Evolutionary conservation across 2,888 invertebrate species (phyloP).

Genomic region (Heliconius ethilla): DNA sequence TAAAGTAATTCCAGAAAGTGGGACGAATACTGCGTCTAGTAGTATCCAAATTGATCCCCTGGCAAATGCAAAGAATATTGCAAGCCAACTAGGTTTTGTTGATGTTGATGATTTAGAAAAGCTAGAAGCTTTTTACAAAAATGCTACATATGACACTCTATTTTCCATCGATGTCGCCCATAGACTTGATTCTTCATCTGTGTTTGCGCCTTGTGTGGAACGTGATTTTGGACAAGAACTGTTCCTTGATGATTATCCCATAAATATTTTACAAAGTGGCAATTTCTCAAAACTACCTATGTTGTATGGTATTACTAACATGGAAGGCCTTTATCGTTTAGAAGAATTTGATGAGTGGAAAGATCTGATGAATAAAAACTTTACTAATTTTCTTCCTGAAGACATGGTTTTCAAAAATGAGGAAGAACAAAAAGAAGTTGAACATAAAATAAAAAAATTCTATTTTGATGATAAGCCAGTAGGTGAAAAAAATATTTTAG

Average conservation of each 20-base stretch:
- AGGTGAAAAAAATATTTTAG: slow-evolving; percentile 49
- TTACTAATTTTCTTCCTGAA: slow-evolving; percentile 58
- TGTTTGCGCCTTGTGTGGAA: slow-evolving; percentile 55
- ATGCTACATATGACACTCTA: slow-evolving; percentile 50
- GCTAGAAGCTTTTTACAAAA: slow-evolving; percentile 60
- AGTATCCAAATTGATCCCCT: slow-evolving; percentile 58
- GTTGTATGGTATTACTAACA: slow-evolving; percentile 56
- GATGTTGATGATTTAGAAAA: slow-evolving; percentile 53
- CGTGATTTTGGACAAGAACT: slow-evolving; percentile 50
- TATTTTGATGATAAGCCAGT: slow-evolving; percentile 54
- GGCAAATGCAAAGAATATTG: slow-evolving; percentile 56
- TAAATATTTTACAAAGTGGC: slow-evolving; percentile 53
- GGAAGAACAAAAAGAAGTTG: slow-evolving; percentile 52
- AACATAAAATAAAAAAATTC: slow-evolving; percentile 51
- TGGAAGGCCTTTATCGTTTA: slow-evolving; percentile 53
- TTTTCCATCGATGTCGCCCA: slow-evolving; percentile 38
- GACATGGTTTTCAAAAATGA: slow-evolving; percentile 56
- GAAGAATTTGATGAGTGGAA: slow-evolving; percentile 52
- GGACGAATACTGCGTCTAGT: slow-evolving; percentile 50
- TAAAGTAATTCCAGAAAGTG: slow-evolving; percentile 61
- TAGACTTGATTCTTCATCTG: slow-evolving; percentile 44
- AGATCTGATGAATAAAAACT: slow-evolving; percentile 56
- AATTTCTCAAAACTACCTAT: slow-evolving; percentile 55
- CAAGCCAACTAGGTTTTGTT: slow-evolving; percentile 51
- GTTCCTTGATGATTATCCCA: slow-evolving; percentile 55